Base-by-base conservation (phyloP, 92 coral and sea anemone genomes). In the Porites rus region DNA sequence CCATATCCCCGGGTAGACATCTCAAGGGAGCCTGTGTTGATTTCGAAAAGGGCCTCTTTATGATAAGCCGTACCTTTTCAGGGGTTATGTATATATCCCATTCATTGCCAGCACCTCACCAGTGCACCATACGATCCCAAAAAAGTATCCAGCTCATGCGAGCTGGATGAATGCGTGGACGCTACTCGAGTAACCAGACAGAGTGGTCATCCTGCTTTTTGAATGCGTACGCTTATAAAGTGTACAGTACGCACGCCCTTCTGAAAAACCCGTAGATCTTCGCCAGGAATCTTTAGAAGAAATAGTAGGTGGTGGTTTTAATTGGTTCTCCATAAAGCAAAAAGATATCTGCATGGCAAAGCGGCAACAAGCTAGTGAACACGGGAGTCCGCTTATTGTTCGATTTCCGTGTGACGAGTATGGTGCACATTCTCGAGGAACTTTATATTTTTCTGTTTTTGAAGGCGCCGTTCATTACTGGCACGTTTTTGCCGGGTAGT, bases 161-260 rank as follows among this genome's bases (percentile, higher is more conserved):
- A 53, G 12, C 59, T 53, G 1, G 10, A 53, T 53, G 59, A 53
- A 53, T 53, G 59, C 59, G 12, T 53, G 59, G 59, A 53, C 59
- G 59, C 59, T 53, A 13, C 59, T 43, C 80, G 69, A 78, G 84
- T 82, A 51, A 86, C 74, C 16, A 59, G 80, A 28, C 50, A 50
- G 13, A 90, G 91, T 76, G 85, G 93, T 7, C 87, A 80, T 62
- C 93, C 93, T 18, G 90, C 84, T 4, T 90, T 28, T 79, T 54
- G 87, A 80, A 52, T 87, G 93, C 21, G 62, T 53, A 46, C 93
- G 87, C 61, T 80, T 87, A 56, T 51, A 81, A 63, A 90, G 88
- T 74, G 85, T 86, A 54, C 91, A 90, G 87, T 90, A 90, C 69
- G 75, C 85, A 3, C 28, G 50, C 51, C 77, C 86, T 16, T 81